These are phyloP conservation scores for Drosophila gaucha DNA, from an alignment of 2,888 invertebrate genomes.

Conservation along the genomic window DNA sequence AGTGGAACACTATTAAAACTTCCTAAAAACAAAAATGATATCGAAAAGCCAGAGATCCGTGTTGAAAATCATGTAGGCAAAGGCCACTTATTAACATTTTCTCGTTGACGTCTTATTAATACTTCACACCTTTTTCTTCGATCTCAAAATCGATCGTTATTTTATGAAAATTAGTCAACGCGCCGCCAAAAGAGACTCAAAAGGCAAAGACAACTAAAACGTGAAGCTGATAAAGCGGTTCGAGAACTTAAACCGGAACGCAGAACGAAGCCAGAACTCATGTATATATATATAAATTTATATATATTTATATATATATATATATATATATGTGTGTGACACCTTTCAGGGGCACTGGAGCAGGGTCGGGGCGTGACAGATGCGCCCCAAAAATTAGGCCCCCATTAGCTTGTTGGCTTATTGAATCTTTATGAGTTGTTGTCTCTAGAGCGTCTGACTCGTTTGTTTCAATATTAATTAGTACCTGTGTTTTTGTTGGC, in stretches of 20 bases:
- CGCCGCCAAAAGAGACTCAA: slow-evolving; percentile 40
- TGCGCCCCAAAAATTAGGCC: slow-evolving; percentile 19
- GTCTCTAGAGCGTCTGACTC: slow-evolving; percentile 20
- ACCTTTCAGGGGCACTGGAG: slow-evolving; percentile 35
- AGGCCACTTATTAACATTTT: slow-evolving; percentile 73
- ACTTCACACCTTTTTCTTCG: slow-evolving; percentile 77
- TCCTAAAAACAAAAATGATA: too few species aligned
- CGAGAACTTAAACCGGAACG: slow-evolving; percentile 48
- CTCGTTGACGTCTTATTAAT: slow-evolving; percentile 80
- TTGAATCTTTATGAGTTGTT: slow-evolving; percentile 67
- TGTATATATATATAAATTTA: background rate
- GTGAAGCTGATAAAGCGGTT: slow-evolving; percentile 44
- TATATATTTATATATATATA: background rate
- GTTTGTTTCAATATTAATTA: slow-evolving; percentile 73
- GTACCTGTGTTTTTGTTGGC: slow-evolving; percentile 42
- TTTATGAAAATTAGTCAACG: slow-evolving; percentile 77
- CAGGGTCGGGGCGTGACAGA: slow-evolving; percentile 25
- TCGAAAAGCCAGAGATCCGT: background rate
- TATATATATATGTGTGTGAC: background rate
- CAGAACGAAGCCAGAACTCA: slow-evolving; percentile 21
- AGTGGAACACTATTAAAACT: too few species aligned
- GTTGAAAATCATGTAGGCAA: slow-evolving; percentile 35
- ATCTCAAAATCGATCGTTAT: slow-evolving; percentile 74
- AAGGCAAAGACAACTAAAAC: slow-evolving; percentile 37
- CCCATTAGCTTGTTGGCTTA: slow-evolving; percentile 41